phyloP scores from a whole-genome alignment of 2,888 invertebrate genomes.

The Cepaea hortensis region DNA sequence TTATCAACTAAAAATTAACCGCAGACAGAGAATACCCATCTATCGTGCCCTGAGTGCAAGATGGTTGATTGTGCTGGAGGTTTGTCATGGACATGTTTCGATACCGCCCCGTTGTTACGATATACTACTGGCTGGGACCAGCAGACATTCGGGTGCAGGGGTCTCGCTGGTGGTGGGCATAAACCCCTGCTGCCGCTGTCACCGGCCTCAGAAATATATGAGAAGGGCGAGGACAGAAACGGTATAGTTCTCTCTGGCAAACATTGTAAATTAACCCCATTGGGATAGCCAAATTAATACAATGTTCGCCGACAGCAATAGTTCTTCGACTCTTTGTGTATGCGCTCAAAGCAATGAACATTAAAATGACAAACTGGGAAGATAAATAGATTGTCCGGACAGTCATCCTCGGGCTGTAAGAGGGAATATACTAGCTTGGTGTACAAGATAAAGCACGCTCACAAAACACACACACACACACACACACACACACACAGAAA shows the following conservation, averaged over 20 bases:
- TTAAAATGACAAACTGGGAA: constrained; percentile 18
- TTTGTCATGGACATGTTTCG: too few relatives aligned
- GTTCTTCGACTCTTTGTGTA: too few relatives aligned
- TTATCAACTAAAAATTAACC: too few relatives aligned
- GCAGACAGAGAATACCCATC: too few relatives aligned
- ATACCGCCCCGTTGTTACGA: too few relatives aligned
- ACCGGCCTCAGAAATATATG: not conserved
- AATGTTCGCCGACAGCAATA: not conserved
- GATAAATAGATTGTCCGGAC: not conserved
- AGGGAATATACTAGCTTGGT: not conserved
- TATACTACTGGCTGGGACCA: not conserved
- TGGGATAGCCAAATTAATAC: constrained; percentile 18
- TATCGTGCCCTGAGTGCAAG: too few relatives aligned
- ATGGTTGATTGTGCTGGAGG: too few relatives aligned
- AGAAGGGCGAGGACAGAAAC: constrained; percentile 15
- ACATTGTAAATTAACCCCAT: constrained; percentile 23
- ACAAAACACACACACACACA: too few relatives aligned
- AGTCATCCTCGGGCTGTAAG: not conserved
- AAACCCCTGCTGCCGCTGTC: not conserved
- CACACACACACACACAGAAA: too few relatives aligned
- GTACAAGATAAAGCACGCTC: too few relatives aligned
- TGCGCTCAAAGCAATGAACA: not conserved
- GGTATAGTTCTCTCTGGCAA: constrained; percentile 3
- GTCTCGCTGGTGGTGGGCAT: not conserved
- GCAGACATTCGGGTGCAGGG: not conserved